Evolutionary conservation across 2,888 invertebrate species (phyloP), one percentile per base, ranked within the genome.

Genomic region (Chymomyza procnemis): DNA sequence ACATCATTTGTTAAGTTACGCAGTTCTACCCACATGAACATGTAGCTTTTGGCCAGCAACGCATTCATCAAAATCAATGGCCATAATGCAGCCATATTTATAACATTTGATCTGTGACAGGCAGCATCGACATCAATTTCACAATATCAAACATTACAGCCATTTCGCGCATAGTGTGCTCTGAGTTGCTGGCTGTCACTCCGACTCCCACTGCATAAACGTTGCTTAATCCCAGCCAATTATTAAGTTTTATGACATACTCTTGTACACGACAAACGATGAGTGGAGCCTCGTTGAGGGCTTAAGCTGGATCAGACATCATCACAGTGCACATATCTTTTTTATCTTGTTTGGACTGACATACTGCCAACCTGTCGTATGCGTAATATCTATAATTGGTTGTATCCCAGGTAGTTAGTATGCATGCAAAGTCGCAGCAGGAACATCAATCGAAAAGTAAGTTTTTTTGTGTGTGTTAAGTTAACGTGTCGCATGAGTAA

Each of bases 41-140:
- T 12, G 34, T 5, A 71, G 52, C 34, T 68, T 34, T 63, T 61
- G 59, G 63, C 61, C 64, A 69, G 66, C 56, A 18, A 64, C 34
- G 55, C 66, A 76, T 80, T 64, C 67, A 74, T 80, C 80, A 83
- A 71, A 66, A 62, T 60, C 76, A 55, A 67, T 60, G 47, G 57
- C 62, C 67, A 69, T 73, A 80, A 78, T 78, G 69, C 68, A 57
- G 60, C 69, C 79, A 58, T 71, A 78, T 80, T 72, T 77, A 70
- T 75, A 74, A 83, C 67, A 67, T 67, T 73, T 67, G 79, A 76
- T 41, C 12, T 41, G 34, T 41, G 34, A 12, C 34, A 41, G 34
- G 34, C 9, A 41, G 9, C 34, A 12, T 9, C 34, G 34, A 12
- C 30, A 30, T 30, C 30, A 41, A 41, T 41, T 2, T 41, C 34